Evolutionary conservation across 2,113 vertebrate species (phyloP), one percentile per base, ranked within the genome.

Genomic region (Anoplopoma fimbria): DNA sequence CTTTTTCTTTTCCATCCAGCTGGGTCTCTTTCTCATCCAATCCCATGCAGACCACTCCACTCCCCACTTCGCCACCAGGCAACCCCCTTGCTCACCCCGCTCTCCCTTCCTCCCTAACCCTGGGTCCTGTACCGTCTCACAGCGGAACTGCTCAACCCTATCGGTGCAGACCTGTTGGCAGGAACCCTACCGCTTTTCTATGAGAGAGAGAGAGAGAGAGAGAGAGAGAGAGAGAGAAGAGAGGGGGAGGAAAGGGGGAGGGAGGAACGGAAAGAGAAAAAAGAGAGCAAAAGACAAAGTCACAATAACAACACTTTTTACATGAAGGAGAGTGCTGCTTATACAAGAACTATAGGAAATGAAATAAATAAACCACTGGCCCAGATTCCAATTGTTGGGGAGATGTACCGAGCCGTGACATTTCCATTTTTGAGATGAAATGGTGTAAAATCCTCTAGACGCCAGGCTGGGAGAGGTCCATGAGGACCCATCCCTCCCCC

Each of bases 391-490:
- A 92, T 92, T 88, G 91, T 91, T 92, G 86, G 77, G 87, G 81
- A 93, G 90, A 92, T 82, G 91, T 91, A 89, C 83, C 88, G 80
- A 94, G 91, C 88, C 77, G 60, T 94, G 93, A 92, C 92, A 92
- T 92, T 92, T 93, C 89, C 87, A 91, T 93, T 93, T 93, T 93
- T 92, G 78, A 89, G 90, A 93, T 93, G 91, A 94, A 94, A 93
- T 93, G 90, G 91, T 94, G 90, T 92, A 93, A 94, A 94, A 93
- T 92, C 90, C 93, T 92, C 91, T 55, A 92, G 93, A 94, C 89
- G 77, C 78, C 60, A 36, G 88, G 82, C 88, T 87, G 85, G 83
- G 82, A 91, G 85, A 93, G 86, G 88, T 94, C 93, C 92, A 81
- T 71, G 47, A 91, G 91, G 93, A 91, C 85, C 81, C 58, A 6